Base-by-base conservation (phyloP, 2,113 vertebrate genomes). In the Centrocercus urophasianus region DNA sequence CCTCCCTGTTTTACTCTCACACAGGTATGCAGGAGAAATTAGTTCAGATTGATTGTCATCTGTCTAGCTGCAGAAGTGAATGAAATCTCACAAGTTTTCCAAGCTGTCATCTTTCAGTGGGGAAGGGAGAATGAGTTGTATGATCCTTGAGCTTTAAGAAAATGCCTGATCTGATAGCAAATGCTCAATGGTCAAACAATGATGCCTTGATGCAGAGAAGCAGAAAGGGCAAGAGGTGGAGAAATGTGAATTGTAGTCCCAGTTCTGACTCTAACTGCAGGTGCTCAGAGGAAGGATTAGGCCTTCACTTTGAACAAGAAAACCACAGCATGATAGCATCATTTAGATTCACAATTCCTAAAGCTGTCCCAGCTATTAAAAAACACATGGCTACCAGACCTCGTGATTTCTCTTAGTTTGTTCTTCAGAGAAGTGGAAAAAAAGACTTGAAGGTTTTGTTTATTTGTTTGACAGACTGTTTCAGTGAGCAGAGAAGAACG, bases 301-400 rank as follows among this genome's bases (percentile, higher is more conserved):
- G n/a, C 27, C 38, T 78, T 90, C 38, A 36, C 45, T 89, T 69
- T 28, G 52, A 90, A 60, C 42, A 40, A 89, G 67, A 80, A 85
- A 83, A 89, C 13, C 25, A 66, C 2, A 1, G 30, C 32, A 32
- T 61, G 30, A 48, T 73, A 59, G 2, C 38, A 24, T 63, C 6
- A 47, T 73, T 67, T 19, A 70, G n/a, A 63, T 24, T 83, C 42
- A 38, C 1, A 2, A 15, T 83, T 79, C 34, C 54, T 76, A 28
- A 28, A 82, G 36, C 34, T 86, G 42, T 81, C 57, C 3, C 38
- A 84, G 42, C 63, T 95, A n/a, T 89, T 75, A 54, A 43, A 83
- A 89, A 86, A 34, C 60, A 32, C 34, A 16, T 79, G 88, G 45
- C 69, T 90, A 13, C 56, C 72, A 88, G 88, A 57, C 56, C 22